Conservation (phyloP, 2,113 vertebrate species). For the Hippopotamus amphibius region DNA sequence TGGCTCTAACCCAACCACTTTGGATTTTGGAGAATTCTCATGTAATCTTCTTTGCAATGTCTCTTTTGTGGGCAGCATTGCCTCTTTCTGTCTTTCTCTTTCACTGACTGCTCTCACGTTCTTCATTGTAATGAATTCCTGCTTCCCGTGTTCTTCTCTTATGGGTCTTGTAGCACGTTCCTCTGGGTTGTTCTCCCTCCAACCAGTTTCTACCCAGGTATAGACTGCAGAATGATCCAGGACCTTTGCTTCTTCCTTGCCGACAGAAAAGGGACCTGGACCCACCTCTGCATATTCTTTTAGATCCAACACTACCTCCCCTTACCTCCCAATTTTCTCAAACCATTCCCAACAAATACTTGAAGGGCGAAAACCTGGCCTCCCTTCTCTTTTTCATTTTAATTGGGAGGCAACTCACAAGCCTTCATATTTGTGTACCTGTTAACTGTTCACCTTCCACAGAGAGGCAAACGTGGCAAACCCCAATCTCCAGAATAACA, state of each 20-base stretch:
- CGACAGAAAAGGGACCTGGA: not conserved
- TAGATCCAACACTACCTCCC: not conserved
- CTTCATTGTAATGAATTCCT: not conserved
- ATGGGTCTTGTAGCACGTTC: not conserved
- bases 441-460: not conserved
- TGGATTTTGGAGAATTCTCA: not conserved
- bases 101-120: fast-evolving
- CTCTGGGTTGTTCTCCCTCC: not conserved
- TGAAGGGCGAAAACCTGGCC: not conserved
- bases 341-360: not conserved
- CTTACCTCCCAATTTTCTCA: not conserved
- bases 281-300: not conserved
- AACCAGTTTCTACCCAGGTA: not conserved
- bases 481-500: fast-evolving
- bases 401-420: not conserved
- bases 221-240: not conserved
- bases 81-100: not conserved
- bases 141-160: not conserved
- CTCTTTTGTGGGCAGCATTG: not conserved
- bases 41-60: too few relatives aligned
- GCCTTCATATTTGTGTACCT: not conserved
- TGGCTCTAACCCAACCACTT: not conserved
- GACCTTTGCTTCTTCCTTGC: not conserved
- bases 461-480: not conserved
- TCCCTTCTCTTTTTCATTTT: not conserved